Evolutionary conservation across 64 coral and sea anemone species (phyloP).

Genomic region (Pocillopora damicornis): DNA sequence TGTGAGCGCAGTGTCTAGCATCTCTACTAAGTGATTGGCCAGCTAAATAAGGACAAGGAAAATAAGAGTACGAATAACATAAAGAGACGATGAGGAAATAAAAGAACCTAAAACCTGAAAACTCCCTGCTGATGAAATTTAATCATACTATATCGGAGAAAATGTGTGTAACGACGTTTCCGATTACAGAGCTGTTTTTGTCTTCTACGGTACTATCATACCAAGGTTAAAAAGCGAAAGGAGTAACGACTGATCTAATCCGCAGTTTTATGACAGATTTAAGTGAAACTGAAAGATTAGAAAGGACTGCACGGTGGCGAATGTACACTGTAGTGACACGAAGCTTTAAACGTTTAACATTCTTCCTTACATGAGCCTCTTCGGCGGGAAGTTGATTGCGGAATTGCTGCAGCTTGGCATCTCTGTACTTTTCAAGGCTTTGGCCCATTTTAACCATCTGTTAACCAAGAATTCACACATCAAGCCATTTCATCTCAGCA

Average conservation of each 20-base stretch:
- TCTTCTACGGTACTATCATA: too few relatives aligned
- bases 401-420: slow-evolving; percentile 56
- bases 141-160: too few relatives aligned
- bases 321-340: too few relatives aligned
- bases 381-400: slow-evolving; percentile 49
- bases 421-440: slow-evolving; percentile 71
- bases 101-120: too few relatives aligned
- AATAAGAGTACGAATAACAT: background rate
- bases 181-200: too few relatives aligned
- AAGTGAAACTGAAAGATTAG: too few relatives aligned
- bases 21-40: slow-evolving; percentile 70
- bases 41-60: slow-evolving; percentile 39
- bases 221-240: too few relatives aligned
- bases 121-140: too few relatives aligned
- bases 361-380: slow-evolving; percentile 38
- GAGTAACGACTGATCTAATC: too few relatives aligned
- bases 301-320: background rate
- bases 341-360: background rate
- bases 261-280: too few relatives aligned
- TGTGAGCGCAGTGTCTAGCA: slow-evolving; percentile 64
- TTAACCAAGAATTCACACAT: background rate
- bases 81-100: background rate
- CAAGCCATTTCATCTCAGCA: background rate
- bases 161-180: too few relatives aligned
- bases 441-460: slow-evolving; percentile 75